A percentile compares a stretch with the other conserved stretches of the same genome.
Evolutionary conservation across 2,113 vertebrate genomes (phyloP).

Genomic region (Phyllostomus discolor): DNA sequence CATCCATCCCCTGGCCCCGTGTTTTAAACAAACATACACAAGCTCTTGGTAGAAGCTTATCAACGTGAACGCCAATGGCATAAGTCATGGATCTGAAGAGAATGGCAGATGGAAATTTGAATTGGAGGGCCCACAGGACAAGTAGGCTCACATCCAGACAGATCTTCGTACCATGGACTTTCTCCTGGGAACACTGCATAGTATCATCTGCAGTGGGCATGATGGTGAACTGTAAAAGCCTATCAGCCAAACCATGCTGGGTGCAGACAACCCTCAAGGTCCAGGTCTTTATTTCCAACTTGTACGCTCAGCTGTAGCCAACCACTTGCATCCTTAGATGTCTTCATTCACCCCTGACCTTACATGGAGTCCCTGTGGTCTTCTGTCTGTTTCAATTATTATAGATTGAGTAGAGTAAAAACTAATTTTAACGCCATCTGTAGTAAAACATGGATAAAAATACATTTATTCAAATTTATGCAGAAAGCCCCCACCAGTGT

Average conservation of each 20-base stretch:
- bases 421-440: neutral
- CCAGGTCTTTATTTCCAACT: neutral
- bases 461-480: neutral
- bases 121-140: neutral
- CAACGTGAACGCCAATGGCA: neutral
- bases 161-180: neutral
- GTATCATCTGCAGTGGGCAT: neutral
- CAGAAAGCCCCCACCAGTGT: neutral
- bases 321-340: accelerated
- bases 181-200: neutral
- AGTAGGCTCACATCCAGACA: neutral
- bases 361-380: neutral
- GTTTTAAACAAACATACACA: neutral
- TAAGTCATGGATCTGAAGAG: neutral
- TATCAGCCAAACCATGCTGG: neutral
- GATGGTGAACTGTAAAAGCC: neutral
- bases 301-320: neutral
- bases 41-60: neutral
- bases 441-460: neutral
- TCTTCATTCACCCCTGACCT: neutral
- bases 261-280: neutral
- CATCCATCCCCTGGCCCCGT: accelerated
- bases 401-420: neutral
- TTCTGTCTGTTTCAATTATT: neutral
- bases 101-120: neutral